These are phyloP conservation scores for Anguilla japonica DNA, from an alignment of 2,113 vertebrate species.

Conservation along the genomic window DNA sequence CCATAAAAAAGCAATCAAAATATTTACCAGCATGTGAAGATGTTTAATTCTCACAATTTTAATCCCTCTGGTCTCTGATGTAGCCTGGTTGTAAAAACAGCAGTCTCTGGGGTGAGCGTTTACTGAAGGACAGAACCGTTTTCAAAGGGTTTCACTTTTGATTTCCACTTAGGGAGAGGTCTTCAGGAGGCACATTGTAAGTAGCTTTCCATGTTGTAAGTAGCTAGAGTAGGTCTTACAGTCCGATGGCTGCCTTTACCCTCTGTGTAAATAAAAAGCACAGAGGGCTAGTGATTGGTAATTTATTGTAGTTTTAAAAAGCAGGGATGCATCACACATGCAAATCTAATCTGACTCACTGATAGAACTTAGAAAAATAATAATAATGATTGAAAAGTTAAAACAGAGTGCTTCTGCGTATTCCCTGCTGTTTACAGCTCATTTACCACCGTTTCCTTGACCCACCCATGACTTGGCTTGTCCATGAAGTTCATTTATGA, in stretches of 20 bases:
- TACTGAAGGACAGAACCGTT: conserved; percentile 55
- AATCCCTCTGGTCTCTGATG: conserved; percentile 51
- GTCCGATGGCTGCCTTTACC: too few relatives aligned
- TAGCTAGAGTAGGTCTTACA: too few relatives aligned
- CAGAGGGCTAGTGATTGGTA: too few relatives aligned
- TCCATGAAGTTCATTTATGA: too few relatives aligned
- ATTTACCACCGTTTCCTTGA: too few relatives aligned
- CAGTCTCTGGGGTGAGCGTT: conserved; percentile 35
- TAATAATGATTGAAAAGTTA: background rate
- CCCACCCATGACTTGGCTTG: too few relatives aligned
- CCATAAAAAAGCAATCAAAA: conserved; percentile 57
- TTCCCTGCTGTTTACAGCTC: too few relatives aligned
- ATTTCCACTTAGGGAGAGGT: conserved; percentile 28
- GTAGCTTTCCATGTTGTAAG: conserved; percentile 16
- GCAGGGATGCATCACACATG: background rate
- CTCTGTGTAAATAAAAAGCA: too few relatives aligned
- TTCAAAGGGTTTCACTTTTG: conserved; percentile 45
- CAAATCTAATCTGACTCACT: background rate
- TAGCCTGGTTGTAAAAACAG: conserved; percentile 29
- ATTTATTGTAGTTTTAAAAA: background rate
- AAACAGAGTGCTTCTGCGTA: background rate
- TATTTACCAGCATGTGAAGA: conserved; percentile 52
- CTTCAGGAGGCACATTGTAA: background rate
- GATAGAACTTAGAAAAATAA: background rate
- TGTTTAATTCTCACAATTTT: conserved; percentile 43